Base-by-base conservation (phyloP, 2,797 vertebrate genomes). In the Aselliscus stoliczkanus region DNA sequence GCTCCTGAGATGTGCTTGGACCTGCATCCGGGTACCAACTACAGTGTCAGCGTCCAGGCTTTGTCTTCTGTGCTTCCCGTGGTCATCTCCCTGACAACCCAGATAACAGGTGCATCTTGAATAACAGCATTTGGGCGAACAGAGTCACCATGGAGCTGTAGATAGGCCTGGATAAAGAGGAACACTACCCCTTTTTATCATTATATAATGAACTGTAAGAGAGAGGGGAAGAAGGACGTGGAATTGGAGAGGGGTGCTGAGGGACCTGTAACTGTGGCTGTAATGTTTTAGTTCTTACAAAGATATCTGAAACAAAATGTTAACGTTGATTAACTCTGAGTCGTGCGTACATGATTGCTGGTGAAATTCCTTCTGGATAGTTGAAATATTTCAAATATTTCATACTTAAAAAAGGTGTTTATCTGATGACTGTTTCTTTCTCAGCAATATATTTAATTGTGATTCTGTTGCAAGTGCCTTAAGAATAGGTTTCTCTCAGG, bases 21-120 rank as follows among this genome's bases (percentile, higher is more conserved):
- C 92, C 98, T 99, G 94, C 98, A 98, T 34, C 99, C 99, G 7
- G 98, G 99, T 65, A 99, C 99, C 96, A 99, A 99, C 98, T 99
- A 99, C 97, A 99, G 98, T 75, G 97, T 99, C 97, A 99, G 98
- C 80, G 96, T 99, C 95, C 99, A 97, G 62, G 99, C 99, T 58
- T 37, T 98, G 90, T 98, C 98, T 39, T 96, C 98, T 34, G 98
- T 97, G 79, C 99, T 98, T 98, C 99, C 98, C 29, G 90, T 95
- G 72, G 72, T 97, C 0, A 15, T 98, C 96, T 97, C 96, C 76
- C 86, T 98, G 95, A 97, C 97, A 85, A 98, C 98, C n/a, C 93
- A 95, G 90, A 98, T 98, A 95, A 64, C 97, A 97, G 98, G 98
- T 99, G 98, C 44, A 88, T 94, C 73, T 47, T 93, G 64, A 64